A percentile compares a stretch with the other conserved stretches of the same genome.
These are phyloP conservation scores for Cotesia vestalis DNA, from an alignment of 1,140 invertebrate species.

Conservation along the genomic window DNA sequence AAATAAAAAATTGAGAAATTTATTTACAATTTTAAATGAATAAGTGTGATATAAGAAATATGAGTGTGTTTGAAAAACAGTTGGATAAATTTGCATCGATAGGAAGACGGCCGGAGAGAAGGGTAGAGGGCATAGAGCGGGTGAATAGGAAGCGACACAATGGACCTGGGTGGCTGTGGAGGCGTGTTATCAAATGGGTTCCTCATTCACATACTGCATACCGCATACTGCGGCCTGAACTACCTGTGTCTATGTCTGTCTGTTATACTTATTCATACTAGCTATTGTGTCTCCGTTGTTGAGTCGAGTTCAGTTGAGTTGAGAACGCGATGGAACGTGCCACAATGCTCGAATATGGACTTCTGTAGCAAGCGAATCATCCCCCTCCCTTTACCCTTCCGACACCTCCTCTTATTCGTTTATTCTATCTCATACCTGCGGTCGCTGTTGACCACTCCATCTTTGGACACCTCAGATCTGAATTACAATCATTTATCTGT, in stretches of 20 bases:
- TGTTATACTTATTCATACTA: constrained; percentile 67
- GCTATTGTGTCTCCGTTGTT: constrained; percentile 52
- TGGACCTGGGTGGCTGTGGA: constrained; percentile 64
- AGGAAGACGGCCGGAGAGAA: constrained; percentile 34
- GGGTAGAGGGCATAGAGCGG: constrained; percentile 61
- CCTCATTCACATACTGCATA: constrained; percentile 63
- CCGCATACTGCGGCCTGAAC: constrained; percentile 54
- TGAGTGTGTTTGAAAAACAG: too few species aligned
- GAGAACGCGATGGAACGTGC: constrained; percentile 67
- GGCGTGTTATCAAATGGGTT: constrained; percentile 68
- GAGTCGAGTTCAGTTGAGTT: constrained; percentile 67
- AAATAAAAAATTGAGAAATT: too few species aligned
- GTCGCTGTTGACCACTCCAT: too few species aligned
- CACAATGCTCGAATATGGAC: constrained; percentile 66
- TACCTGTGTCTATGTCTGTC: constrained; percentile 66
- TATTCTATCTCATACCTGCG: too few species aligned
- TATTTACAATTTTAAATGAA: too few species aligned
- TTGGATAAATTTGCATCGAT: too few species aligned
- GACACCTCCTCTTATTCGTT: too few species aligned
- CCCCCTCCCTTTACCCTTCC: background rate
- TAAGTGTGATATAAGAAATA: too few species aligned
- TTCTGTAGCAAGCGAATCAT: constrained; percentile 37
- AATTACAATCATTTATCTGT: too few species aligned
- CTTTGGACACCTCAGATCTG: too few species aligned
- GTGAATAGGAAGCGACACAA: constrained; percentile 67